phyloP scores from a whole-genome alignment of 2,888 invertebrate genomes.

The Aphodius sticticus region DNA sequence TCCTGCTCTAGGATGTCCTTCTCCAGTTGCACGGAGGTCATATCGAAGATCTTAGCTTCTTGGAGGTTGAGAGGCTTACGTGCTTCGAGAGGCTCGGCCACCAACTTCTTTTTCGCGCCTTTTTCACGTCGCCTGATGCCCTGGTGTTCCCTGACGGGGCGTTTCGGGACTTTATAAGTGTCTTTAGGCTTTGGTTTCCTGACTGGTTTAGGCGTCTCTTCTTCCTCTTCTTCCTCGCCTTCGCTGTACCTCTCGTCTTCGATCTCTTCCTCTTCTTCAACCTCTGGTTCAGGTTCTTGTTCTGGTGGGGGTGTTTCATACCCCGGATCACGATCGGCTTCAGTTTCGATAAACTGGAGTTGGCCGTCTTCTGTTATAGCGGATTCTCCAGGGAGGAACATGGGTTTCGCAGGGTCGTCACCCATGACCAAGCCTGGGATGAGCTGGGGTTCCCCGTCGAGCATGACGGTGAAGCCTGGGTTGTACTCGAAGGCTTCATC shows the following conservation, averaged over 20 bases:
- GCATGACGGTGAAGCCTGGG: constrained; percentile 81
- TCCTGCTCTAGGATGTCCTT: constrained; percentile 56
- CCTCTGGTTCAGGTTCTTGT: constrained; percentile 46
- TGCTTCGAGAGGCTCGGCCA: constrained; percentile 12
- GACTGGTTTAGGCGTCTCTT: constrained; percentile 34
- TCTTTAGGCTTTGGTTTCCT: constrained; percentile 42
- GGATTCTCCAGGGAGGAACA: constrained; percentile 59
- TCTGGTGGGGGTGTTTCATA: constrained; percentile 46
- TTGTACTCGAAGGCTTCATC: constrained; percentile 78
- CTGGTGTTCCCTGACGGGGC: constrained; percentile 37
- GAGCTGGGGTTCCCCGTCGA: constrained; percentile 80
- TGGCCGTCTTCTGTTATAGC: constrained; percentile 57
- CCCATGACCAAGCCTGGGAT: constrained; percentile 81
- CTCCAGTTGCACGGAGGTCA: constrained; percentile 48
- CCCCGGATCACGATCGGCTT: constrained; percentile 59
- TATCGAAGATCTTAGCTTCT: constrained; percentile 39
- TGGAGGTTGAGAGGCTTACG: neutral
- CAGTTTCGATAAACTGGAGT: constrained; percentile 56
- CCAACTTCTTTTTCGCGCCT: constrained; percentile 44
- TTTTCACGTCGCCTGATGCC: constrained; percentile 52
- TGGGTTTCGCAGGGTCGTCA: constrained; percentile 63
- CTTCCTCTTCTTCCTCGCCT: constrained; percentile 35
- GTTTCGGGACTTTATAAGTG: constrained; percentile 56
- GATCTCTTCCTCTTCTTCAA: constrained; percentile 47
- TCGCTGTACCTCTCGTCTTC: constrained; percentile 36